Conservation (phyloP, 2,797 vertebrate genomes). For the Luscinia luscinia region DNA sequence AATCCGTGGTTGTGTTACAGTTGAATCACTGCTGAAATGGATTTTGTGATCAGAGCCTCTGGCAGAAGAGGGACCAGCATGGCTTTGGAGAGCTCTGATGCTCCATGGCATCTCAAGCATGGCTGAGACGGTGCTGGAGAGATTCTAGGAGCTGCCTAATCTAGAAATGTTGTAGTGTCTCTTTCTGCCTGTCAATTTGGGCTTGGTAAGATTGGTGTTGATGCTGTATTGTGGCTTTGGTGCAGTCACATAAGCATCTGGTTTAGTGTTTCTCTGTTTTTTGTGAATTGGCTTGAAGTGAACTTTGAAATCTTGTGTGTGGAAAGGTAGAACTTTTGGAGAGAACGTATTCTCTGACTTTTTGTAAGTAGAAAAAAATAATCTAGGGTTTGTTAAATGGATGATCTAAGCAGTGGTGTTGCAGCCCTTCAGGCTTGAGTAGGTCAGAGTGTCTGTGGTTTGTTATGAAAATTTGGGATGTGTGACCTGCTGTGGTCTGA, state of each 20-base stretch:
- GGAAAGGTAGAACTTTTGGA: not conserved
- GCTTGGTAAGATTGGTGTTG: not conserved
- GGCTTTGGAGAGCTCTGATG: not conserved
- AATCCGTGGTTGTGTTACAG: not conserved
- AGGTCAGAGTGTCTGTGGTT: not conserved
- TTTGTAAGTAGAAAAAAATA: not conserved
- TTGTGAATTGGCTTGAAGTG: not conserved
- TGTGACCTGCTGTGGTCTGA: not conserved
- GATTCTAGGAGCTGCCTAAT: not conserved
- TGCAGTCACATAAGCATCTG: not conserved
- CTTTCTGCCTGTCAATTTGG: not conserved
- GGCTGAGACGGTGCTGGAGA: not conserved
- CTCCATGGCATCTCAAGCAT: not conserved
- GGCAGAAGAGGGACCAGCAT: not conserved
- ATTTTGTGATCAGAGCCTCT: not conserved
- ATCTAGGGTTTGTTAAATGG: not conserved
- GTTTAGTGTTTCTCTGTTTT: not conserved
- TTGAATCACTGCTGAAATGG: not conserved
- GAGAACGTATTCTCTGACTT: not conserved
- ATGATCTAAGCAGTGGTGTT: not conserved
- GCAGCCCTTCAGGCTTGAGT: not conserved
- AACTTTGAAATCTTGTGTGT: rapidly evolving
- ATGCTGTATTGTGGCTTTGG: not conserved
- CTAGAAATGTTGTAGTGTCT: not conserved
- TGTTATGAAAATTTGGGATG: rapidly evolving